phyloP scores from a whole-genome alignment of 1,140 invertebrate species.

The Procambarus virginalis region DNA sequence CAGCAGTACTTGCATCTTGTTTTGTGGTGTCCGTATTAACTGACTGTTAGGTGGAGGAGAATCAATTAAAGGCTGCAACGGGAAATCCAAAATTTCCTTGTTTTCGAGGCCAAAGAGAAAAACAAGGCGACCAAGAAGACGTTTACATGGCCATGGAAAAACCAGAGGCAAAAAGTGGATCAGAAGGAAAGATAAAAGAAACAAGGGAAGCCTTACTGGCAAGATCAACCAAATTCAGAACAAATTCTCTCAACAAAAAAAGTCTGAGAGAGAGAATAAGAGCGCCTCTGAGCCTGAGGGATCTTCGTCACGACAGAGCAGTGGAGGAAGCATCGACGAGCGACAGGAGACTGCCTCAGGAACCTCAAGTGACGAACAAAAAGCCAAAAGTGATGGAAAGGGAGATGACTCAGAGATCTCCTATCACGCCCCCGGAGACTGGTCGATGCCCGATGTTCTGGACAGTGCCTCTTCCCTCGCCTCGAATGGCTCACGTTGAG shows the following conservation, averaged over 20 bases:
- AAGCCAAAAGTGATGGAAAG: not conserved
- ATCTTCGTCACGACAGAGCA: slow-evolving; percentile 27
- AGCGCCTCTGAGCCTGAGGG: slow-evolving; percentile 27
- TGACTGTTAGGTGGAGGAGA: not conserved
- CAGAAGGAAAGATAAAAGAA: not conserved
- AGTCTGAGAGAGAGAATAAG: slow-evolving; percentile 40
- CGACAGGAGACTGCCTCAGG: slow-evolving; percentile 15
- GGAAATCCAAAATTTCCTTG: slow-evolving; percentile 31
- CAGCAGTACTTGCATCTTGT: not conserved
- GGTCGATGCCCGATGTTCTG: slow-evolving; percentile 15
- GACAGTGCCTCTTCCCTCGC: slow-evolving; percentile 18
- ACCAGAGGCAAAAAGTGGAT: slow-evolving; percentile 7
- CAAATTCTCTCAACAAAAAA: slow-evolving; percentile 32
- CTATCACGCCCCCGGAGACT: slow-evolving; percentile 14
- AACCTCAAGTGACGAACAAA: slow-evolving; percentile 7
- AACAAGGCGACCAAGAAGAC: slow-evolving; percentile 15
- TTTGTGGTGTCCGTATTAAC: not conserved
- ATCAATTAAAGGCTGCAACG: not conserved
- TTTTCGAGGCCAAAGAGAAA: slow-evolving; percentile 31
- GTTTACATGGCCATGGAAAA: slow-evolving; percentile 40
- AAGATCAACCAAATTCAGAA: slow-evolving; percentile 32
- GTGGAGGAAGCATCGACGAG: slow-evolving; percentile 10
- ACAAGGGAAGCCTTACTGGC: slow-evolving; percentile 23
- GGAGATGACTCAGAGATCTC: slow-evolving; percentile 17
- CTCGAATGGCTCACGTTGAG: not conserved